A percentile compares a stretch with the other conserved stretches of the same genome.
phyloP scores from a whole-genome alignment of 1,140 invertebrate genomes.

The Pseudomyrmex gracilis region DNA sequence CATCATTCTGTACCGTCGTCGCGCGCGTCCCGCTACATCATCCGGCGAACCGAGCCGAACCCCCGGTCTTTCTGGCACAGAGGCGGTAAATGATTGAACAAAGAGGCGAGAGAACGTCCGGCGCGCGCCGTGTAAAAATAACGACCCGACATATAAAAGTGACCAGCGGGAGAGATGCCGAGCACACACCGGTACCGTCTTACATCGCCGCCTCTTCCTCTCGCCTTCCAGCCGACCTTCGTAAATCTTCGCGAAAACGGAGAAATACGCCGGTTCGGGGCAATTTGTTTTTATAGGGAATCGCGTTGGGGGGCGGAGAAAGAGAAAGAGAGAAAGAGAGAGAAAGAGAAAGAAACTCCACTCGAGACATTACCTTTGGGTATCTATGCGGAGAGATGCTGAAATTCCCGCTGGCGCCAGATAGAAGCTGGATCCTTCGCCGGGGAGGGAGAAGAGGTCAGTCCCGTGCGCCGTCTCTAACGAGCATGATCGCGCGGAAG shows the following conservation, averaged over 20 bases:
- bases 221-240: conserved; percentile 31
- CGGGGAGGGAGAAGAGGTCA: conserved; percentile 66
- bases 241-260: conserved; percentile 66
- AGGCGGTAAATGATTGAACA: conserved; percentile 64
- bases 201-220: neutral
- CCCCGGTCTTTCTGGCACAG: neutral
- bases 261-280: conserved; percentile 64
- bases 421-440: conserved; percentile 55
- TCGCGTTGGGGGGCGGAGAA: conserved; percentile 32
- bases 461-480: conserved; percentile 73
- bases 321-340: too few species aligned
- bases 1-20: conserved; percentile 13
- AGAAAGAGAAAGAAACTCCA: conserved; percentile 1
- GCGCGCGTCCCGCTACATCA: conserved; percentile 13
- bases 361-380: conserved; percentile 64
- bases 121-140: conserved; percentile 46
- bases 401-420: conserved; percentile 55
- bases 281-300: conserved; percentile 75
- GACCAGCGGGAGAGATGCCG: conserved; percentile 8
- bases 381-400: conserved; percentile 66
- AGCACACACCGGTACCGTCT: conserved; percentile 21
- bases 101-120: conserved; percentile 20
- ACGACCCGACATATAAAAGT: conserved; percentile 58
- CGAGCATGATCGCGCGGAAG: conserved; percentile 64
- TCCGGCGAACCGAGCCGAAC: conserved; percentile 23